Percentiles rank a stretch among this genome's conserved stretches.
These are phyloP conservation scores for Neopipo cinnamomea DNA, from an alignment of 2,113 vertebrate species.

Conservation along the genomic window DNA sequence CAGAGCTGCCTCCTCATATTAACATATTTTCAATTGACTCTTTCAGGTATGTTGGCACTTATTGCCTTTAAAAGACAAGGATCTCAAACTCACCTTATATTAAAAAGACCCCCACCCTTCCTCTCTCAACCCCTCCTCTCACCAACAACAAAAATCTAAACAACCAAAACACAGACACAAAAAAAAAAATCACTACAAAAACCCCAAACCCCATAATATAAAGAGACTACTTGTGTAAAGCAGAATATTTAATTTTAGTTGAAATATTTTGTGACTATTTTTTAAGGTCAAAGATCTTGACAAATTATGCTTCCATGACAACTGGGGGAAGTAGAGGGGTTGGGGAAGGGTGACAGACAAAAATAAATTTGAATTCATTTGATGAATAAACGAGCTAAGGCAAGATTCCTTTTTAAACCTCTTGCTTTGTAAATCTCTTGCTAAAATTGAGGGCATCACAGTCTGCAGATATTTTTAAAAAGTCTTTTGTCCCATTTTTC, in stretches of 20 bases:
- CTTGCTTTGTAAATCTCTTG: neutral
- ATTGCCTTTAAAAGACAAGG: neutral
- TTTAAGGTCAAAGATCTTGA: neutral
- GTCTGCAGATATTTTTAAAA: neutral
- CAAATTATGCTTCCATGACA: neutral
- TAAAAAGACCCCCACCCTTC: neutral
- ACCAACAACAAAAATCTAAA: neutral
- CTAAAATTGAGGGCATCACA: neutral
- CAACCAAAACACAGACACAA: neutral
- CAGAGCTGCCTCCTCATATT: neutral
- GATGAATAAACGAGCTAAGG: neutral
- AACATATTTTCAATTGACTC: neutral
- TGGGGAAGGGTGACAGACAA: neutral
- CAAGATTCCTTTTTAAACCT: neutral
- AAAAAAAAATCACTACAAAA: neutral
- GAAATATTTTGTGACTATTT: neutral
- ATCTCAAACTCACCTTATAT: neutral
- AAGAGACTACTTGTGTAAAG: neutral
- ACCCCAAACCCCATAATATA: neutral
- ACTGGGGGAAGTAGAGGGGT: accelerated
- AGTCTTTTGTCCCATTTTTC: neutral
- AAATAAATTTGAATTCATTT: neutral
- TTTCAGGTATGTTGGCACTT: neutral
- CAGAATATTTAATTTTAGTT: neutral
- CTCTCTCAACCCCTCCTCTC: neutral